These are phyloP conservation scores for Bufo bufo DNA, from an alignment of 2,113 vertebrate genomes.

Conservation along the genomic window DNA sequence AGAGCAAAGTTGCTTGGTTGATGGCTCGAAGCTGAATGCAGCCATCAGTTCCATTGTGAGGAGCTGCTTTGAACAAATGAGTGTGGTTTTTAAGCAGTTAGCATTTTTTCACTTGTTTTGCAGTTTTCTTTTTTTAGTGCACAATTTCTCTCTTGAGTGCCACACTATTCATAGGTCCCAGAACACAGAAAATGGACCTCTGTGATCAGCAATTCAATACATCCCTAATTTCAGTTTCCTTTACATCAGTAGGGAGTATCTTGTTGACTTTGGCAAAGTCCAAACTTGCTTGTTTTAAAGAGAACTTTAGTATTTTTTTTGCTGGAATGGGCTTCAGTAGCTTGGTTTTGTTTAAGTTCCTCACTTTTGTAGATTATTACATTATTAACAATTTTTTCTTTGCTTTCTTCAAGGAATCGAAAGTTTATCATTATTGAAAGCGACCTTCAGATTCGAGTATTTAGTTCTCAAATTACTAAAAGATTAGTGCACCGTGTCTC, in stretches of 20 bases:
- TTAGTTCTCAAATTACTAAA: not conserved
- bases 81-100: slow-evolving; percentile 55
- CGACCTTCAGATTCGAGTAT: not conserved
- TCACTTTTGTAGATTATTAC: not conserved
- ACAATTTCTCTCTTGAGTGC: slow-evolving; percentile 48
- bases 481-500: not conserved
- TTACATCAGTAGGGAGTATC: slow-evolving; percentile 50
- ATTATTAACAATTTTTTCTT: not conserved
- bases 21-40: slow-evolving; percentile 52
- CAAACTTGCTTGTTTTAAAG: slow-evolving; percentile 29
- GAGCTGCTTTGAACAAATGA: slow-evolving; percentile 45
- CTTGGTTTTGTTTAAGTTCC: slow-evolving; percentile 8
- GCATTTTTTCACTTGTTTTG: slow-evolving; percentile 57
- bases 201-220: slow-evolving; percentile 38
- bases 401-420: not conserved
- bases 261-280: slow-evolving; percentile 44
- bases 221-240: slow-evolving; percentile 45
- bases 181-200: slow-evolving; percentile 36
- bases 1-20: slow-evolving; percentile 55
- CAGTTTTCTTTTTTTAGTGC: slow-evolving; percentile 40
- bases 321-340: not conserved
- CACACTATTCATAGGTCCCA: slow-evolving; percentile 44
- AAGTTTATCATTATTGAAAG: too few species aligned
- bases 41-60: slow-evolving; percentile 54
- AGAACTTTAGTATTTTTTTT: slow-evolving; percentile 17